Conservation (phyloP, 1,140 invertebrate species). For the Teleogryllus occipitalis region DNA sequence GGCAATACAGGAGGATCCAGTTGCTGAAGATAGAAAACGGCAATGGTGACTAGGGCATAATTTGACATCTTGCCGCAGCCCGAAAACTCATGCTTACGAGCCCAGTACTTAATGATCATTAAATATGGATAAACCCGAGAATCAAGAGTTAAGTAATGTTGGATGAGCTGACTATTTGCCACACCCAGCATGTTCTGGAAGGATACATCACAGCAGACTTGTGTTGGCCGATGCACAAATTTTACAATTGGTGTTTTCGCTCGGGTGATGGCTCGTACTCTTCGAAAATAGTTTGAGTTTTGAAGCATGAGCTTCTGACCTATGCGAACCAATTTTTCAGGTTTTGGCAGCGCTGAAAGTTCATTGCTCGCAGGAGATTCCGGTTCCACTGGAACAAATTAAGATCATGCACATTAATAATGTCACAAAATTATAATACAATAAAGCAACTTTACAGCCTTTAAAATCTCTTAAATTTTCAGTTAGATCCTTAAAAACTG, state of each 20-base stretch:
- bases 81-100: conserved; percentile 43
- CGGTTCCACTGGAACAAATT: no score
- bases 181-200: conserved; percentile 56
- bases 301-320: not conserved
- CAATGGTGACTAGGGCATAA: conserved; percentile 50
- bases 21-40: conserved; percentile 57
- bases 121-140: conserved; percentile 45
- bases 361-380: no score
- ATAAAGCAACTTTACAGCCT: no score
- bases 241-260: conserved; percentile 67
- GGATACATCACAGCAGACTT: conserved; percentile 55
- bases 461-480: no score
- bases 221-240: conserved; percentile 46
- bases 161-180: conserved; percentile 51
- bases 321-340: not conserved
- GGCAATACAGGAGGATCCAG: conserved; percentile 37
- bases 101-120: conserved; percentile 62
- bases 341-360: not conserved
- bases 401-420: no score
- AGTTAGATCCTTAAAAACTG: no score
- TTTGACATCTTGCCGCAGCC: conserved; percentile 44
- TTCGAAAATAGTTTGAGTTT: conserved; percentile 37
- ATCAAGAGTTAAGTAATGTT: conserved; percentile 48
- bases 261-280: conserved; percentile 49
- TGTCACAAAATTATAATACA: no score